Percentiles rank a stretch among this genome's conserved stretches.
Evolutionary conservation across 2,797 vertebrate species (phyloP).

Genomic region (Pseudochirops corinnae): DNA sequence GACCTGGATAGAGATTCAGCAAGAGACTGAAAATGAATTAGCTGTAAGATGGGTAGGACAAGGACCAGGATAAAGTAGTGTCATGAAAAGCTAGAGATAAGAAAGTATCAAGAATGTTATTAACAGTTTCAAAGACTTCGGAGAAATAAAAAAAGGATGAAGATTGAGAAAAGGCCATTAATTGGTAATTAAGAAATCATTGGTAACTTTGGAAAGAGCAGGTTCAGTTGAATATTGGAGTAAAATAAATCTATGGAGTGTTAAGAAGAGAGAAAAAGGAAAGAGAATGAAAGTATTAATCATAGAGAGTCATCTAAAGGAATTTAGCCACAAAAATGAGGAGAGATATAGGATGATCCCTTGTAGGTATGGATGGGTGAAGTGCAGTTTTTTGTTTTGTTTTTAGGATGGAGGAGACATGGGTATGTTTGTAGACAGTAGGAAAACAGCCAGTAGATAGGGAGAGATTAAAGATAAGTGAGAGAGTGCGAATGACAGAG

Average conservation of each 20-base stretch:
- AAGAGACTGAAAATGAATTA: neutral
- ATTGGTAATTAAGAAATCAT: neutral
- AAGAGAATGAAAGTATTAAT: neutral
- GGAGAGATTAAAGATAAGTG: neutral
- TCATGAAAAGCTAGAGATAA: neutral
- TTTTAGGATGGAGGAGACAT: neutral
- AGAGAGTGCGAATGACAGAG: neutral
- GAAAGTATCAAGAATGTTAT: neutral
- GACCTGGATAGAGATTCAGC: neutral
- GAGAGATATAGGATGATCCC: neutral
- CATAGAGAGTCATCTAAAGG: neutral
- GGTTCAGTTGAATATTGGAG: neutral
- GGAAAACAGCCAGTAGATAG: neutral
- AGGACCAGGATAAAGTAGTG: neutral
- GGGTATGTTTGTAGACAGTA: neutral
- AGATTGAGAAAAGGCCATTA: neutral
- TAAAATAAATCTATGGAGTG: neutral
- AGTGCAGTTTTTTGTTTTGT: too few species aligned
- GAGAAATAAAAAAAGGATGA: neutral
- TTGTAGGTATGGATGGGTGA: too few species aligned
- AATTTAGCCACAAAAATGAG: neutral
- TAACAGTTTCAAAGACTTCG: neutral
- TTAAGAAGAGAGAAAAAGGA: neutral
- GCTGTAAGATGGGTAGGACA: neutral
- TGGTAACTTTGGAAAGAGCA: neutral